Base-by-base conservation (phyloP, 35 echinoderm and acorn worm genomes). In the Lytechinus variegatus region DNA sequence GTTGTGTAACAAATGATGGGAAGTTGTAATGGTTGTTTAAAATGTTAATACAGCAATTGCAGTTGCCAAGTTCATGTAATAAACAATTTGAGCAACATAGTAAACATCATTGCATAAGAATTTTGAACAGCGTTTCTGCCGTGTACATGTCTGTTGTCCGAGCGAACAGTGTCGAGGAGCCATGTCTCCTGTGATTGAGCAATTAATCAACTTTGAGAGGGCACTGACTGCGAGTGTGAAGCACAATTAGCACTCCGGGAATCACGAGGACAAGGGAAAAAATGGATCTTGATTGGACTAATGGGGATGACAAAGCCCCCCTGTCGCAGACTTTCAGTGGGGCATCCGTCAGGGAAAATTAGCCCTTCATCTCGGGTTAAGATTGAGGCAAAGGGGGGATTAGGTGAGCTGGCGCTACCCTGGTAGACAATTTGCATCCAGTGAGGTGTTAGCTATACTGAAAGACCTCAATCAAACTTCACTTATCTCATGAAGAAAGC, bases 191-290 rank as follows among this genome's bases (percentile, higher is more conserved):
- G 24, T 79, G 66, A 79, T 79, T 79, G 66, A 79, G 66, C 66
- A n/a, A 79, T 79, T 79, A 79, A 79, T 79, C 66, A 79, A 79
- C 21, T n/a, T 79, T 79, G 66, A 79, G 14, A 79, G 66, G 66
- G 21, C 66, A 44, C 0, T 0, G 0, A 19, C n/a, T 79, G 1
- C 66, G 24, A 79, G 66, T 79, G 66, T 79, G 66, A 16, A 79
- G 66, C 66, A 79, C 66, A 79, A 79, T 79, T 79, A 79, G 66
- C 66, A 79, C 66, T 79, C 14, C 6, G 66, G 66, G 66, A 79
- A 79, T 79, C 66, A n/a, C 4, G 66, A 79, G 66, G n/a, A 4
- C 19, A 79, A 79, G 66, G 66, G n/a, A 7, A 79, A 79, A 79
- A n/a, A 16, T 16, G 19, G 66, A 24, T 79, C 66, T 79, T 79